phyloP scores from a whole-genome alignment of 2,113 vertebrate species.

The Nanorana parkeri region DNA sequence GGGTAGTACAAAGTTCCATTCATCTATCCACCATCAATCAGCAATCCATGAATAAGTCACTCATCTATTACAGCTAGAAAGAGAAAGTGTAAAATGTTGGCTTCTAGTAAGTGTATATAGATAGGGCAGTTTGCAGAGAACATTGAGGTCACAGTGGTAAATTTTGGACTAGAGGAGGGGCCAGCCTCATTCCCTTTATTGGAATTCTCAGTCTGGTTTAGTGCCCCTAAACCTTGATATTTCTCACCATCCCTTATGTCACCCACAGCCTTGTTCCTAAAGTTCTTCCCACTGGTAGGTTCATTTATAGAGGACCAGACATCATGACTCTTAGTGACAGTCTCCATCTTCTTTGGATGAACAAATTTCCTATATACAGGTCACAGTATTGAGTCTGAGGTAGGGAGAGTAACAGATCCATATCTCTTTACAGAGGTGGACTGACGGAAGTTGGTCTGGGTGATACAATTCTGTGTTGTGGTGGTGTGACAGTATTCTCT shows the following conservation, averaged over 20 bases:
- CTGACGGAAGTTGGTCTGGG: background rate
- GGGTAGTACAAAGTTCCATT: no score
- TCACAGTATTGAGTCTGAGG: slow-evolving; percentile 19
- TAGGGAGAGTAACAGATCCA: slow-evolving; percentile 6
- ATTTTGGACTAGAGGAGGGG: no score
- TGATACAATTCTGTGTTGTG: background rate
- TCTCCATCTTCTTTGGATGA: background rate
- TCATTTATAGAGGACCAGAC: background rate
- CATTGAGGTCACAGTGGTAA: background rate
- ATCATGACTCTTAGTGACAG: background rate
- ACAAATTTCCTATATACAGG: background rate
- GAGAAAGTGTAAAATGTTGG: no score
- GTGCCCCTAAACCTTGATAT: background rate
- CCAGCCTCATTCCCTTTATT: no score
- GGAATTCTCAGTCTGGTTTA: background rate
- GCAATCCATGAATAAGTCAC: no score
- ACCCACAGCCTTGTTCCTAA: no score
- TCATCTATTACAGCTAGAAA: no score
- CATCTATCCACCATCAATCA: no score
- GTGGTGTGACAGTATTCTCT: background rate
- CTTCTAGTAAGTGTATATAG: no score
- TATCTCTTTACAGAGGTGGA: slow-evolving; percentile 3
- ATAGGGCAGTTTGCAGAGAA: no score
- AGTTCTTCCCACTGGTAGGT: no score
- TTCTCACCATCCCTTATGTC: background rate